Evolutionary conservation across 2,797 vertebrate species (phyloP), one percentile per base, ranked within the genome.

Genomic region (Harpagifer antarcticus): DNA sequence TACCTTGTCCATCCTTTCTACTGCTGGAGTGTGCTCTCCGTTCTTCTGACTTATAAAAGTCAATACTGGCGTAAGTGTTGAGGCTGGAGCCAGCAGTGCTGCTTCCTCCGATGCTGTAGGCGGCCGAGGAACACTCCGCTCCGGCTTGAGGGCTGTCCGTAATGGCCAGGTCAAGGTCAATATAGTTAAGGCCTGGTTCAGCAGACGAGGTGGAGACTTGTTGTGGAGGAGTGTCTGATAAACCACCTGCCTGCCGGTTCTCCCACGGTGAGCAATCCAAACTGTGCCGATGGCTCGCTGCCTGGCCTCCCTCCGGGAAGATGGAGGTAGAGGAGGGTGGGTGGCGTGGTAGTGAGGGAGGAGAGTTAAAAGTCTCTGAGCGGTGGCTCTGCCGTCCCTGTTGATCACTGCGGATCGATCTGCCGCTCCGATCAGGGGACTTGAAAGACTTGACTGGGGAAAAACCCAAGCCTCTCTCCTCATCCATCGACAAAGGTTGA

Each of bases 41-140:
- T 87, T 96, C 95, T 74, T 89, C 81, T 2, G 94, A 93, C 84
- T 95, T 96, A 77, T 94, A 96, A 92, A 96, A 96, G 91, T 97
- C 93, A 45, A 96, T 96, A 93, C 94, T 94, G 85, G 95, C 94
- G 4, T 97, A 97, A 71, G 92, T 93, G 79, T 96, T 96, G 90
- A 88, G 87, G 49, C 58, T 80, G 23, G 72, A 76, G 74, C 86
- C 89, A 13, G 81, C 85, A 52, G 79, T 82, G 84, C 87, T 89
- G 59, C 87, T 79, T 65, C 90, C 83, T 83, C 57, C 90, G 0
- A 93, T 68, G 69, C 78, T 91, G 87, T 93, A 95, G 85, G 89
- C 60, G 9, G 90, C 82, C 56, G 92, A 84, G 68, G 90, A 42
- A 17, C 87, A 90, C 68, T 95, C 95, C 60, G 73, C 87, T 87